Evolutionary conservation across 64 coral and sea anemone genomes (phyloP).

Genomic region (Trachythela sp.): DNA sequence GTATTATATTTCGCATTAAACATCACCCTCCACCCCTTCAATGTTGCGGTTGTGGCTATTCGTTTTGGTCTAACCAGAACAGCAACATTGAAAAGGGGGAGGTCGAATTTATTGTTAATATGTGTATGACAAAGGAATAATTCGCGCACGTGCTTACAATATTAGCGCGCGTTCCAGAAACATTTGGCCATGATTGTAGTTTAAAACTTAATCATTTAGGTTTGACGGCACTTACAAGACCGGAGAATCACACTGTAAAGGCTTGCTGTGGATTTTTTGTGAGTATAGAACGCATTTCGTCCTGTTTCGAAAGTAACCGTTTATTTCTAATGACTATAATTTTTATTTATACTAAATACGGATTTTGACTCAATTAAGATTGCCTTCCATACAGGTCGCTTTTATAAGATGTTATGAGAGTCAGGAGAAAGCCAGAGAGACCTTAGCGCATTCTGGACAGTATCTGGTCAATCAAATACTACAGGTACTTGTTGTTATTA

Average conservation of each 20-base stretch:
- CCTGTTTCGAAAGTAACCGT: neutral
- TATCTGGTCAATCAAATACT: slow-evolving; percentile 63
- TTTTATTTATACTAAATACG: too few relatives aligned
- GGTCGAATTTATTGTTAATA: too few relatives aligned
- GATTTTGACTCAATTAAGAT: neutral
- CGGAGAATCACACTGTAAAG: slow-evolving; percentile 48
- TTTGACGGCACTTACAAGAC: slow-evolving; percentile 41
- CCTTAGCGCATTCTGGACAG: slow-evolving; percentile 50
- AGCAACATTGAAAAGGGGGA: too few relatives aligned
- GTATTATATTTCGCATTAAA: too few relatives aligned
- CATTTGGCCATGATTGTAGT: too few relatives aligned
- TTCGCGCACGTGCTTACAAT: too few relatives aligned
- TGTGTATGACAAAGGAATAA: too few relatives aligned
- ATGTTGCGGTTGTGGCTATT: too few relatives aligned
- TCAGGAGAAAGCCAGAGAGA: slow-evolving; percentile 43
- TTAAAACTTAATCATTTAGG: slow-evolving; percentile 45
- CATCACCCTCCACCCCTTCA: too few relatives aligned
- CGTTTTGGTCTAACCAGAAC: too few relatives aligned
- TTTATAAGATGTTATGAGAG: slow-evolving; percentile 59
- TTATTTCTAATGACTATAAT: too few relatives aligned
- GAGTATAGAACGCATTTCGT: slow-evolving; percentile 36
- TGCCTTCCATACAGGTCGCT: slow-evolving; percentile 10
- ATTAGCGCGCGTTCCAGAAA: too few relatives aligned
- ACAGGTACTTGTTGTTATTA: slow-evolving; percentile 33
- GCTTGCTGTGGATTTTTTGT: slow-evolving; percentile 61